These are phyloP conservation scores for Gallinago jamesoni DNA, from an alignment of 2,113 vertebrate genomes.

Conservation along the genomic window DNA sequence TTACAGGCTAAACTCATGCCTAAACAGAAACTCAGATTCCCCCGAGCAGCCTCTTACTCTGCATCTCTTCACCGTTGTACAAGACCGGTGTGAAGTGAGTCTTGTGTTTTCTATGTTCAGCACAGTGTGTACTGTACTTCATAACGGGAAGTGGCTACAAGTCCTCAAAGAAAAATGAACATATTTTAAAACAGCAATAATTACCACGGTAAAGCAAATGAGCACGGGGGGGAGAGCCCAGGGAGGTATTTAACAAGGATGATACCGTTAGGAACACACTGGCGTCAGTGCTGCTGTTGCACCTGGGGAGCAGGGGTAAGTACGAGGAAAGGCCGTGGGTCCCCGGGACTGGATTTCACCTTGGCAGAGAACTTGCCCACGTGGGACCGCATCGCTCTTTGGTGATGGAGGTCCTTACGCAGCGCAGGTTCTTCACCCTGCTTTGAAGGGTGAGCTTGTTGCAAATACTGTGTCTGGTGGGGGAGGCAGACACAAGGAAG, in stretches of 20 bases:
- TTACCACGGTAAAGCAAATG: slow-evolving; percentile 61
- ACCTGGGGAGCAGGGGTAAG: not conserved
- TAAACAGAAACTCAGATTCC: not conserved
- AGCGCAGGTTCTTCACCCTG: not conserved
- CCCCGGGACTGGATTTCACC: not conserved
- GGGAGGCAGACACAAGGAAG: not conserved
- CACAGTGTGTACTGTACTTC: slow-evolving; percentile 61
- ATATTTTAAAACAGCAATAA: slow-evolving; percentile 74
- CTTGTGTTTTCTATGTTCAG: slow-evolving; percentile 62
- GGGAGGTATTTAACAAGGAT: not conserved
- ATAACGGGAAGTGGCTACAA: slow-evolving; percentile 39
- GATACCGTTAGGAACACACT: not conserved
- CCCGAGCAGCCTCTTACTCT: slow-evolving; percentile 22
- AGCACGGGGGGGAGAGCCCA: not conserved
- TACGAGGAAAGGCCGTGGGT: not conserved
- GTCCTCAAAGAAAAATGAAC: slow-evolving; percentile 25
- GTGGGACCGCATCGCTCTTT: not conserved
- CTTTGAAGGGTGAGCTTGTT: not conserved
- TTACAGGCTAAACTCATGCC: not conserved
- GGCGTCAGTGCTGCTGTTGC: not conserved
- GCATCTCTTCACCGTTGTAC: slow-evolving; percentile 30
- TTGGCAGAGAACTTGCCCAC: not conserved
- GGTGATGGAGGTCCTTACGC: rapidly evolving
- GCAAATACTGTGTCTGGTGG: not conserved
- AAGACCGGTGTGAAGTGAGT: slow-evolving; percentile 36